These are phyloP conservation scores for Ceratosolen fusciceps DNA, from an alignment of 1,140 invertebrate species.

Conservation along the genomic window DNA sequence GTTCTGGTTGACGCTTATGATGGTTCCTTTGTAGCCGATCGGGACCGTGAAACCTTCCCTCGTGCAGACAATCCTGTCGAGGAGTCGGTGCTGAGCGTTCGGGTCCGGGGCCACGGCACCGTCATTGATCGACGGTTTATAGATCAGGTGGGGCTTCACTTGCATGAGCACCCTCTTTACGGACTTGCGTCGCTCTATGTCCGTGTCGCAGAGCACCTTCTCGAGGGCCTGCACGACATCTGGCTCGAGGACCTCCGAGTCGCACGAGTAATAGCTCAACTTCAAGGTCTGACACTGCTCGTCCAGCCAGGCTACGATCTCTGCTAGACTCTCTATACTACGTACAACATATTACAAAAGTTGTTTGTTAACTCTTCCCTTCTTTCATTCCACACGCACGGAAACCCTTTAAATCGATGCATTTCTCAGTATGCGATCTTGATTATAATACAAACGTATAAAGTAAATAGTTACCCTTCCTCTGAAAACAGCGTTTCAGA, in stretches of 20 bases:
- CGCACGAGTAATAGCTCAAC: constrained; percentile 76
- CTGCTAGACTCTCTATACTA: constrained; percentile 70
- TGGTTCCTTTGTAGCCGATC: constrained; percentile 84
- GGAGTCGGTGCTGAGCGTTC: constrained; percentile 76
- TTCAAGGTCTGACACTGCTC: constrained; percentile 74
- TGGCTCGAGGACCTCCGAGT: constrained; percentile 79
- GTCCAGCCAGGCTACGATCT: constrained; percentile 81
- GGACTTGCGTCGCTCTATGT: constrained; percentile 51
- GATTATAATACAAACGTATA: no score
- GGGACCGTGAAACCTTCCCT: constrained; percentile 83
- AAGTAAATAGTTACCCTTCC: constrained; percentile 34
- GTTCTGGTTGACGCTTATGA: constrained; percentile 79
- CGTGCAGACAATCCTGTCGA: constrained; percentile 88
- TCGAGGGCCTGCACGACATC: constrained; percentile 78
- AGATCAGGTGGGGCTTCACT: constrained; percentile 84
- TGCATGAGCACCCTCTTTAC: constrained; percentile 77
- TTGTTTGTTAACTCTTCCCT: no score
- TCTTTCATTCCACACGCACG: no score
- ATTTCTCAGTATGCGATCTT: no score
- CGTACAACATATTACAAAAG: neutral
- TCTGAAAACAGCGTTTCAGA: constrained; percentile 78
- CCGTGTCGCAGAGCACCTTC: constrained; percentile 71
- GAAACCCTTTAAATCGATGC: no score
- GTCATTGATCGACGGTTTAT: constrained; percentile 61
- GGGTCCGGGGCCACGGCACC: constrained; percentile 76